Evolutionary conservation across 1,140 invertebrate species (phyloP).

Genomic region (Cydia pomonella): DNA sequence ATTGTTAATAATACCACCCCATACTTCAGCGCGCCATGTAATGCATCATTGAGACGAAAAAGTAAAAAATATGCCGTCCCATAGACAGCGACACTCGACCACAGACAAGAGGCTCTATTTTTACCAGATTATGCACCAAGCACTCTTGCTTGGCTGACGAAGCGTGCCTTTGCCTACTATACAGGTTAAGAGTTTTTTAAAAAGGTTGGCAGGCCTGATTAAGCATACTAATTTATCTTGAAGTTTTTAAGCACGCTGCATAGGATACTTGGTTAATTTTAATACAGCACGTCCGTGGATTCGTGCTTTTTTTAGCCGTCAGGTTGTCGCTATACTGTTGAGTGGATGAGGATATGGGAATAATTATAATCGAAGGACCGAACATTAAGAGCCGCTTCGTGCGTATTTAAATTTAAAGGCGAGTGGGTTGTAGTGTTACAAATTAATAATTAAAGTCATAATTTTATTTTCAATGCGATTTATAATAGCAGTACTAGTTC

Average conservation of each 20-base stretch:
- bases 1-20: constrained; percentile 19
- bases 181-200: constrained; percentile 31
- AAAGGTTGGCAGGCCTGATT: constrained; percentile 33
- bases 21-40: constrained; percentile 20
- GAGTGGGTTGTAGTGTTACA: neutral
- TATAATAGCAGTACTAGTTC: too few species aligned
- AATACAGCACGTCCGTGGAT: neutral
- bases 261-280: constrained; percentile 21
- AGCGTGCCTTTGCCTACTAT: constrained; percentile 46
- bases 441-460: neutral
- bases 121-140: constrained; percentile 70
- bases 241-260: constrained; percentile 29
- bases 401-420: neutral
- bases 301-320: neutral
- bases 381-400: neutral
- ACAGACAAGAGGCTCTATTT: constrained; percentile 67
- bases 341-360: neutral
- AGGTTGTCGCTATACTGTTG: neutral
- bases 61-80: constrained; percentile 37
- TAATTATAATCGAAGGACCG: constrained; percentile 14
- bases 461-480: neutral
- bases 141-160: constrained; percentile 47
- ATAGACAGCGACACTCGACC: constrained; percentile 56
- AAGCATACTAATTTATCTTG: constrained; percentile 32
- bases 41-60: constrained; percentile 62